A percentile compares a stretch with the other conserved stretches of the same genome.
Conservation (phyloP, 2,797 vertebrate genomes). For the Onychomys leucogaster region DNA sequence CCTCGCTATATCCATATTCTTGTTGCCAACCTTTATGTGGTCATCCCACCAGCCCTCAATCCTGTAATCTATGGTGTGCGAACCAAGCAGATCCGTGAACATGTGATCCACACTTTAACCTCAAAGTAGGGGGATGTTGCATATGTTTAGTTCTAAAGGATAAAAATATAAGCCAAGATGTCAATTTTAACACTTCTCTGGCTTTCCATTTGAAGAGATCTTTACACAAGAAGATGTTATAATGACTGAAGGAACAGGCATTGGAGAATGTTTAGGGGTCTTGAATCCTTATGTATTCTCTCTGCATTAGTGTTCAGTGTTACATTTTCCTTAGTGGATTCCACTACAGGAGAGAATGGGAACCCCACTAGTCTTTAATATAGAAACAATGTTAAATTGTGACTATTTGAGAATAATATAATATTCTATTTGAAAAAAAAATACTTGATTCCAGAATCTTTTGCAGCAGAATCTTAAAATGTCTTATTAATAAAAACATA, state of each 20-base stretch:
- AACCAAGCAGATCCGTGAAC: constrained; percentile 66
- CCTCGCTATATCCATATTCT: constrained; percentile 66
- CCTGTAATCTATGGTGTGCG: constrained; percentile 73
- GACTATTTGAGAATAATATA: neutral
- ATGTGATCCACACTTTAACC: neutral
- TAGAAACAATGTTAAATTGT: neutral
- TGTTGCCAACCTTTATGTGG: constrained; percentile 71
- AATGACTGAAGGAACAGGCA: neutral
- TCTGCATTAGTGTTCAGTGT: neutral
- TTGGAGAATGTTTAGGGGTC: neutral
- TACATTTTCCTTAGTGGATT: neutral
- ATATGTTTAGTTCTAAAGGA: neutral
- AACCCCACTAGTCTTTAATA: neutral
- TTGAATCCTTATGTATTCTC: neutral
- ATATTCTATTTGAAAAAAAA: neutral
- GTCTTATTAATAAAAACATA: no score
- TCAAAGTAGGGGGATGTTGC: neutral
- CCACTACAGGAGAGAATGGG: neutral
- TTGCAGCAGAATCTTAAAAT: neutral
- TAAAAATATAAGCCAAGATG: neutral
- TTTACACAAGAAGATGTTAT: neutral
- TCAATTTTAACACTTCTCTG: neutral
- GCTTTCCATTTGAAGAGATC: neutral
- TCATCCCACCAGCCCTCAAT: constrained; percentile 69
- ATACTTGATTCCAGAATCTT: neutral